Conservation (phyloP, 2,888 invertebrate genomes). For the Drosophila meridionalis region DNA sequence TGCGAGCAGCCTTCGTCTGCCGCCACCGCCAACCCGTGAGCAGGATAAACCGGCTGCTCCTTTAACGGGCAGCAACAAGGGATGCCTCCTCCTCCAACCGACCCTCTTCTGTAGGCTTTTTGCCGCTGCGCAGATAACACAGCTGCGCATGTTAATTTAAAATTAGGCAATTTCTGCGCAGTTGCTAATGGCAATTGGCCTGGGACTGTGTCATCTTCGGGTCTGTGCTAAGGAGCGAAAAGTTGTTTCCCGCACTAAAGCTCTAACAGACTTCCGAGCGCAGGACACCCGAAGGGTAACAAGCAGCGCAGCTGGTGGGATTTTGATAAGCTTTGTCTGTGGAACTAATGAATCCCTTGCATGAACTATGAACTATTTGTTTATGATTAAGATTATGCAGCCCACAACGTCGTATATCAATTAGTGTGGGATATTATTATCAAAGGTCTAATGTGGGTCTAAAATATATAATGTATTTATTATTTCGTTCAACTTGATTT, state of each 20-base stretch:
- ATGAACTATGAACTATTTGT: slow-evolving; percentile 7
- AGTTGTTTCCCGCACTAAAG: slow-evolving; percentile 24
- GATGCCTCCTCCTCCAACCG: slow-evolving; percentile 47
- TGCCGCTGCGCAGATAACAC: slow-evolving; percentile 52
- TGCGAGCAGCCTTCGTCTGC: slow-evolving; percentile 32
- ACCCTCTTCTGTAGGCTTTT: slow-evolving; percentile 33
- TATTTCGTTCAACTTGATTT: no score
- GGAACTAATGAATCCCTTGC: slow-evolving; percentile 33
- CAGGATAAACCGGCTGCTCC: slow-evolving; percentile 70
- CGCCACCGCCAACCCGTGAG: slow-evolving; percentile 73
- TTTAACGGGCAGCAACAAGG: slow-evolving; percentile 41
- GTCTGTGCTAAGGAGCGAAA: slow-evolving; percentile 19
- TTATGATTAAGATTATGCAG: not conserved
- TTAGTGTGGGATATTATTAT: not conserved
- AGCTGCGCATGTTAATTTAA: slow-evolving; percentile 71
- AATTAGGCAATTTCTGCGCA: slow-evolving; percentile 59
- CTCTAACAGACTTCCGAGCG: slow-evolving; percentile 16
- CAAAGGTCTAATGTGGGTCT: no score
- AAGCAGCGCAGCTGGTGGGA: slow-evolving; percentile 38
- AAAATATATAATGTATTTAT: no score
- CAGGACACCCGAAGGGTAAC: slow-evolving; percentile 25
- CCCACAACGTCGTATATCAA: not conserved
- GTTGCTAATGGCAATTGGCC: slow-evolving; percentile 40
- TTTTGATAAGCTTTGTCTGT: slow-evolving; percentile 51
- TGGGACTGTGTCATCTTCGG: slow-evolving; percentile 42